phyloP scores from a whole-genome alignment of 2,113 vertebrate species.

The Leptocoma aspasia region DNA sequence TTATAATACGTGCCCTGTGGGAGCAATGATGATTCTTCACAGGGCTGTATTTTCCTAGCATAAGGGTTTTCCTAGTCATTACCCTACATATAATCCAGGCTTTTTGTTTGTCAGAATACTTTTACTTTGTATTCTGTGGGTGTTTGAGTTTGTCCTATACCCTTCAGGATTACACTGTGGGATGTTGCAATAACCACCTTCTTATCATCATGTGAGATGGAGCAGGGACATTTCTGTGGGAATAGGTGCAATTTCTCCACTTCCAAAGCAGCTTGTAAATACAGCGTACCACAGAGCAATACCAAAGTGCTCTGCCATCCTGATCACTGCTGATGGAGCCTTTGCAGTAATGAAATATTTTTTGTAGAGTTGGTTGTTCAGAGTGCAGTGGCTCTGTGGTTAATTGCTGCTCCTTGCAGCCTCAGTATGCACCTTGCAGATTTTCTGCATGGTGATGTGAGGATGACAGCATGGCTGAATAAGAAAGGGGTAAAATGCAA shows the following conservation, averaged over 20 bases:
- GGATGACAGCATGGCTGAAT: background rate
- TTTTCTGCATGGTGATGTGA: background rate
- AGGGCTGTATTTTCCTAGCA: background rate
- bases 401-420: background rate
- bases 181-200: background rate
- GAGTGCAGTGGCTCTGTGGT: background rate
- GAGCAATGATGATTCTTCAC: constrained; percentile 1
- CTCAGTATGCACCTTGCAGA: background rate
- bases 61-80: constrained; percentile 30
- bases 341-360: background rate
- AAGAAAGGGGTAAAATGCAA: background rate
- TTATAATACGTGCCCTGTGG: background rate
- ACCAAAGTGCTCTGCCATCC: background rate
- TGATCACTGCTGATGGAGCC: background rate
- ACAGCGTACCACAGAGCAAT: background rate
- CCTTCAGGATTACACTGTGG: background rate
- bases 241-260: background rate
- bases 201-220: background rate
- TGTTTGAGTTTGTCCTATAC: constrained; percentile 5
- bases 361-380: background rate
- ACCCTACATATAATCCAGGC: background rate
- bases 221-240: background rate
- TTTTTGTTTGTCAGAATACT: background rate
- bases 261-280: background rate
- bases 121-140: background rate